Percentiles rank a stretch among this genome's conserved stretches.
Conservation (phyloP, 2,797 vertebrate genomes). For the Heterohyrax brucei region DNA sequence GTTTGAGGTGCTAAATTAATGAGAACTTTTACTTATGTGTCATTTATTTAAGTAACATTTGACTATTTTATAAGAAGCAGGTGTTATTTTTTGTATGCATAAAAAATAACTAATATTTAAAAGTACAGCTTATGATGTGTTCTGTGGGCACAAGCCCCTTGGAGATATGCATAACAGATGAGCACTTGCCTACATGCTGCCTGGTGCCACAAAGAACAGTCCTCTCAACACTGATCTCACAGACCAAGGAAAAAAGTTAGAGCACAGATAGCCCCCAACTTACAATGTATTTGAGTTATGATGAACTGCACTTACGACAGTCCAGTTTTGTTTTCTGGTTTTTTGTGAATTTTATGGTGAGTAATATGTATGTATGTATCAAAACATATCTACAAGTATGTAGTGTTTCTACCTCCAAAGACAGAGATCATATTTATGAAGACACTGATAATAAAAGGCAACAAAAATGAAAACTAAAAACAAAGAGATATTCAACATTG, state of each 20-base stretch:
- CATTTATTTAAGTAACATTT: conserved; percentile 22
- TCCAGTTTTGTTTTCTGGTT: too few relatives aligned
- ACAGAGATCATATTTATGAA: too few relatives aligned
- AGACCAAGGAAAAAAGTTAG: background rate
- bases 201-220: background rate
- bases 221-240: conserved; percentile 14
- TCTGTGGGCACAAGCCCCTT: conserved; percentile 22
- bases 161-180: background rate
- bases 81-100: background rate
- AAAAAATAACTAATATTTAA: background rate
- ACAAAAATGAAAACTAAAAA: too few relatives aligned
- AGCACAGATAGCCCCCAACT: background rate
- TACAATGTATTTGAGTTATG: too few relatives aligned
- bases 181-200: background rate
- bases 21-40: background rate
- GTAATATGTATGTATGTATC: too few relatives aligned
- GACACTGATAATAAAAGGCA: too few relatives aligned
- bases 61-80: background rate
- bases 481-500: too few relatives aligned
- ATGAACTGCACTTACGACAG: too few relatives aligned
- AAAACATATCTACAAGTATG: too few relatives aligned
- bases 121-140: background rate
- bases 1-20: background rate
- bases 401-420: too few relatives aligned
- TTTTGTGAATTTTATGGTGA: too few relatives aligned